These are phyloP conservation scores for Eupleurogrammus muticus DNA, from an alignment of 2,797 vertebrate genomes.

Conservation along the genomic window DNA sequence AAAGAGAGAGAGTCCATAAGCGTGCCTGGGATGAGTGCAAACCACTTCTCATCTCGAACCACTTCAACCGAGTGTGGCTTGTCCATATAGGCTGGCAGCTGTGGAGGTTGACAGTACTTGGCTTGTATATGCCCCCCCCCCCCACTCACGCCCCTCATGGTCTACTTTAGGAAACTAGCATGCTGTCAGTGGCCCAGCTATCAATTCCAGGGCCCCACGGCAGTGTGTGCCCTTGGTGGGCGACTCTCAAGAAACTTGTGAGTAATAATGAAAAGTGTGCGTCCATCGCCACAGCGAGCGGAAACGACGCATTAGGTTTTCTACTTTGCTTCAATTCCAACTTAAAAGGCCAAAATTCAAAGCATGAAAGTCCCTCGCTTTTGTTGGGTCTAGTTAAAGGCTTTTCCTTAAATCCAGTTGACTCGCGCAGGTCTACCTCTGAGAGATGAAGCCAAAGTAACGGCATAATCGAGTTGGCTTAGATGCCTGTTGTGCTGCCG, in stretches of 20 bases:
- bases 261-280: conserved; percentile 36
- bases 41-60: conserved; percentile 63
- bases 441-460: conserved; percentile 40
- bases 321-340: not conserved
- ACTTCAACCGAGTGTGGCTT: conserved; percentile 67
- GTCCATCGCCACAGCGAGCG: conserved; percentile 16
- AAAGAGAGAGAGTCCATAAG: conserved; percentile 61
- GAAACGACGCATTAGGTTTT: conserved; percentile 23
- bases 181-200: conserved; percentile 58
- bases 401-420: conserved; percentile 22
- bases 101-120: conserved; percentile 61
- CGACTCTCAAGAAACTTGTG: conserved; percentile 44
- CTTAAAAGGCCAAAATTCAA: conserved; percentile 5
- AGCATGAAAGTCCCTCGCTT: not conserved
- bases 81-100: conserved; percentile 64
- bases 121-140: conserved; percentile 43
- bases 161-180: conserved; percentile 55
- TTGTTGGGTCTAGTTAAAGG: conserved; percentile 12
- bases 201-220: conserved; percentile 55
- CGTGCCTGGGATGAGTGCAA: conserved; percentile 44
- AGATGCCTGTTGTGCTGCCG: conserved; percentile 56
- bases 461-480: conserved; percentile 51
- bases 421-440: conserved; percentile 22
- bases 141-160: conserved; percentile 40
- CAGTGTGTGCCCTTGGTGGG: conserved; percentile 48